Percentiles rank a stretch among this genome's conserved stretches.
phyloP scores from a whole-genome alignment of 2,888 invertebrate genomes.

The Lochmaea capreae region DNA sequence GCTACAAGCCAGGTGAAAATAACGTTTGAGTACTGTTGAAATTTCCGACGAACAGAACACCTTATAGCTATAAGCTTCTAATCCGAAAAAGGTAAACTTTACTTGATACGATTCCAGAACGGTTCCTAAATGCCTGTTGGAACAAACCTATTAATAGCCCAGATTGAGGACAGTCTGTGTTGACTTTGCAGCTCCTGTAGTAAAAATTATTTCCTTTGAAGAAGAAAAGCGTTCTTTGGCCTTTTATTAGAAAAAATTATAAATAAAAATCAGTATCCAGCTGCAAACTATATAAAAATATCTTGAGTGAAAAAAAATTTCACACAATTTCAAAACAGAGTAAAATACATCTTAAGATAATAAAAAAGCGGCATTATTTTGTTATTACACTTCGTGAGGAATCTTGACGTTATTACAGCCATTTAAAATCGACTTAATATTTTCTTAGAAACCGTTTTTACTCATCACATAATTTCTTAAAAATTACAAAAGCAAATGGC shows the following conservation, averaged over 20 bases:
- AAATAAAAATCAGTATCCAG: background rate
- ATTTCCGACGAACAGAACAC: too few species aligned
- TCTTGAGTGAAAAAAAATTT: background rate
- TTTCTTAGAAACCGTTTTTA: constrained; percentile 6
- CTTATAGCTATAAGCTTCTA: too few species aligned
- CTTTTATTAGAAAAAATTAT: background rate
- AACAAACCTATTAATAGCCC: too few species aligned
- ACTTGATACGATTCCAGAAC: too few species aligned
- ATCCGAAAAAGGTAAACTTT: too few species aligned
- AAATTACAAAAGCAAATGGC: constrained; percentile 8
- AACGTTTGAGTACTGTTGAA: too few species aligned
- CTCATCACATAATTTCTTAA: constrained; percentile 5
- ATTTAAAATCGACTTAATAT: constrained; percentile 17
- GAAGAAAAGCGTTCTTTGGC: too few species aligned
- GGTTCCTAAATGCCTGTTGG: too few species aligned
- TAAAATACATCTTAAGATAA: background rate
- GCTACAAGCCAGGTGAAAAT: too few species aligned
- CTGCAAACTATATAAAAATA: background rate
- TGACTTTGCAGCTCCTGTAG: too few species aligned
- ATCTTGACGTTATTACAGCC: background rate
- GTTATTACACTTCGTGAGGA: constrained; percentile 9
- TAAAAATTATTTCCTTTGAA: too few species aligned
- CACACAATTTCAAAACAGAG: background rate
- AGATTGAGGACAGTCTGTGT: too few species aligned
- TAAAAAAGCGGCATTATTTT: constrained; percentile 1